These are phyloP conservation scores for Chanos chanos DNA, from an alignment of 2,797 vertebrate species.

Conservation along the genomic window DNA sequence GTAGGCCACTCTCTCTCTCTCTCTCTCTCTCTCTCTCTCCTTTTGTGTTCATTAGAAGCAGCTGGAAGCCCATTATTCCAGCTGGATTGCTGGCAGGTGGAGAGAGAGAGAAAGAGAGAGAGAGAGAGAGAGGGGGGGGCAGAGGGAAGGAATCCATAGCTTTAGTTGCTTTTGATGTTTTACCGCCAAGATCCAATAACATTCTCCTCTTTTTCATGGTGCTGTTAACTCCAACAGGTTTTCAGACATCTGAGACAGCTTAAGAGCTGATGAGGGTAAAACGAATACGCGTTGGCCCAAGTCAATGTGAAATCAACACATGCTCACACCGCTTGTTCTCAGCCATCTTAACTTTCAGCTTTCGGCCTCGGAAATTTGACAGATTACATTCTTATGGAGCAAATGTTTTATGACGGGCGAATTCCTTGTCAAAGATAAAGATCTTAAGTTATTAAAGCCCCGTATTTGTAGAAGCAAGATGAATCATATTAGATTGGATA, in stretches of 20 bases:
- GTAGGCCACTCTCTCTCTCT: constrained; percentile 42
- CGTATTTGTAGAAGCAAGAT: too few species aligned
- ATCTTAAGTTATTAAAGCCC: too few species aligned
- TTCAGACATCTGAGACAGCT: constrained; percentile 49
- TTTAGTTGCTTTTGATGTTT: constrained; percentile 30
- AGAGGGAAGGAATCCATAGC: constrained; percentile 27
- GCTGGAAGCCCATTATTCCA: constrained; percentile 46
- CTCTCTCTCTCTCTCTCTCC: too few species aligned
- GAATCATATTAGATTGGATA: too few species aligned
- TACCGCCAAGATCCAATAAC: constrained; percentile 29
- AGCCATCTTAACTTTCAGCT: constrained; percentile 1
- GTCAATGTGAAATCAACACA: constrained; percentile 28
- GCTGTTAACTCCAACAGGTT: constrained; percentile 52
- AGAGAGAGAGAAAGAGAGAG: constrained; percentile 1
- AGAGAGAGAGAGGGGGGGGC: not conserved
- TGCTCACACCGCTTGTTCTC: constrained; percentile 25
- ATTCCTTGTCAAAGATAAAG: too few species aligned
- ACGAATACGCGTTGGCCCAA: constrained; percentile 30
- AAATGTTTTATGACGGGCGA: too few species aligned
- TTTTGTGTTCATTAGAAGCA: constrained; percentile 52
- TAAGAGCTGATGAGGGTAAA: constrained; percentile 33
- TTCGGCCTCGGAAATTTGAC: too few species aligned
- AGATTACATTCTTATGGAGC: too few species aligned
- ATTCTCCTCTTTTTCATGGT: constrained; percentile 44
- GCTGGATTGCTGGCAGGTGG: constrained; percentile 35